Evolutionary conservation across 2,888 invertebrate genomes (phyloP), one percentile per base, ranked within the genome.

Genomic region (Metallyticus violacea): DNA sequence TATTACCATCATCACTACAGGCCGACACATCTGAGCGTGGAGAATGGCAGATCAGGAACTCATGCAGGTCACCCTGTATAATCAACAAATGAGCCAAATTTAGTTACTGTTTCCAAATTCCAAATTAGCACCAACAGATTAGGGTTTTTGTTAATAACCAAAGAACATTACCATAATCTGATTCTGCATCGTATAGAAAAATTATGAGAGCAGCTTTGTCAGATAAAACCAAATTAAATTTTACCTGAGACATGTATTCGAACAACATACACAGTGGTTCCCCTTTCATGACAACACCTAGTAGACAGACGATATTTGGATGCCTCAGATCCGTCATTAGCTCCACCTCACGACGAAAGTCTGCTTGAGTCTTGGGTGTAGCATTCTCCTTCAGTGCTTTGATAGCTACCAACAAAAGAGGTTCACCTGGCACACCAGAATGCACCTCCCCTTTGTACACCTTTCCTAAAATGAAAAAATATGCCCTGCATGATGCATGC

Each of bases 191-290:
- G 15, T 40, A 3, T 4, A 62, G 1, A 62, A 15, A 15, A 9
- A 40, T 5, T 40, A 9, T 40, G 40, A 0, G 15, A 40, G 1
- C 7, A 40, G 40, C 7, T 9, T 40, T 40, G n/a, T 40, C 40
- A 0, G 40, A 40, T 1, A 40, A 9, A 5, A 4, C 40, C 22
- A 22, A 15, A 4, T 15, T 22, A 62, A 62, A n/a, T n/a, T 15
- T 88, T 89, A 93, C 93, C 90, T 93, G 95, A 0, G 97, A 96
- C 99, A 99, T 99, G 91, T 97, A 98, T 91, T 99, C 99, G 92
- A 99, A 99, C 27, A 99, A 93, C 97, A 99, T 98, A 91, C 98
- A 98, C 91, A 97, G 94, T 0, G 98, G 98, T 90, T 97, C 96
- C 90, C 97, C 97, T 90, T 96, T 96, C 88, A 97, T 93, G 87